Conservation (phyloP, 64 coral and sea anemone species). For the Hydrozoanthus tunicans region DNA sequence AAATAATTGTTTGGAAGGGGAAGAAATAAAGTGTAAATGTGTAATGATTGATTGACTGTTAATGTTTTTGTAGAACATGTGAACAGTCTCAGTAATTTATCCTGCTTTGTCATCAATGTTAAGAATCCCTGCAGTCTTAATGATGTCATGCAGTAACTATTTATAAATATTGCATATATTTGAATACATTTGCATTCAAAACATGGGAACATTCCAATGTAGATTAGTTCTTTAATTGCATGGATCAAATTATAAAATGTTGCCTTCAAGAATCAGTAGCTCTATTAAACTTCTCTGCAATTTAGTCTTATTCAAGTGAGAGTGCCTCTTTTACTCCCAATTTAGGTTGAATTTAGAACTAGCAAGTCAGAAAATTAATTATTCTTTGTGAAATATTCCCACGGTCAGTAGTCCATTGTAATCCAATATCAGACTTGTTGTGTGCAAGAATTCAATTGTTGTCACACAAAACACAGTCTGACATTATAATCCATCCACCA, state of each 20-base stretch:
- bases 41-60: neutral
- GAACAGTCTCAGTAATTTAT: neutral
- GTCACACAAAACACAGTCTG: constrained; percentile 24
- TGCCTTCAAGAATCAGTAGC: neutral
- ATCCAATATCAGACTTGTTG: constrained; percentile 29
- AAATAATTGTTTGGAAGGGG: too few species aligned
- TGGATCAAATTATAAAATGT: neutral
- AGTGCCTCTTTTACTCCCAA: neutral
- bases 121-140: neutral
- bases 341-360: neutral
- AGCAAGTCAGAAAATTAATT: neutral
- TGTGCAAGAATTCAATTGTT: constrained; percentile 38
- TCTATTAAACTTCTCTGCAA: neutral
- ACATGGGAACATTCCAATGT: constrained; percentile 55
- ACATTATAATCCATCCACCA: constrained; percentile 28
- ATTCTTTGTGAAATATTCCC: constrained; percentile 18
- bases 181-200: constrained; percentile 41
- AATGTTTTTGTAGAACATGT: neutral
- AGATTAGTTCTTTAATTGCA: constrained; percentile 8
- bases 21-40: too few species aligned
- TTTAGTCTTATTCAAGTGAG: neutral
- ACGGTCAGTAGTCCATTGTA: constrained; percentile 48
- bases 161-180: constrained; percentile 6
- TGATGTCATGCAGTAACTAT: constrained; percentile 21
- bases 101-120: constrained; percentile 12